Percentiles rank a stretch among this genome's conserved stretches.
Conservation (phyloP, 2,113 vertebrate genomes). For the Xiphias gladius region DNA sequence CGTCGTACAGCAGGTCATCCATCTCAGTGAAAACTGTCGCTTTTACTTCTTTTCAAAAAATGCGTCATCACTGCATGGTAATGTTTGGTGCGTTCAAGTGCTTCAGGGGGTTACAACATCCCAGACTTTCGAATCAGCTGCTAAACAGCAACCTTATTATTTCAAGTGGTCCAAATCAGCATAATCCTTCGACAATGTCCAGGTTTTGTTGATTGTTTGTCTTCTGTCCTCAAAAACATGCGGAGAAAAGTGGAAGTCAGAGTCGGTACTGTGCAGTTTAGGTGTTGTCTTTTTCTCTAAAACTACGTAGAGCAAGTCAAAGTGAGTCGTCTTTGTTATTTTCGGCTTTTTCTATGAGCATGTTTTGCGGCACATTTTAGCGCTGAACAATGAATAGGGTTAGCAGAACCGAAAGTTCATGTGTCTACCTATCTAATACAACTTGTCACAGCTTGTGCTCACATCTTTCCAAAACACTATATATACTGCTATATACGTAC, state of each 20-base stretch:
- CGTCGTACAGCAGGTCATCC: slow-evolving; percentile 18
- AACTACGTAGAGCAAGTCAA: neutral
- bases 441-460: neutral
- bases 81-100: neutral
- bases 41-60: slow-evolving; percentile 21
- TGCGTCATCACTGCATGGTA: neutral
- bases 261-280: neutral
- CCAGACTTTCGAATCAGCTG: neutral
- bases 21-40: slow-evolving; percentile 31
- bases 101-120: neutral
- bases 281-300: neutral
- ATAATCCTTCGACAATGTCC: neutral
- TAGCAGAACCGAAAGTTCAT: neutral
- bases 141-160: neutral
- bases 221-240: neutral
- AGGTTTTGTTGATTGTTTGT: neutral
- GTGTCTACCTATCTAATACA: neutral
- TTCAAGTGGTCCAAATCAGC: neutral
- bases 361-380: neutral
- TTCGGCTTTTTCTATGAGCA: neutral
- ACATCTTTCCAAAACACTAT: too few relatives aligned
- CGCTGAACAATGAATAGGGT: neutral
- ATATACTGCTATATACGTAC: too few relatives aligned
- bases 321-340: neutral
- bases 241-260: neutral